These are phyloP conservation scores for Simalia tracyae DNA, from an alignment of 2,797 vertebrate genomes.

Conservation along the genomic window DNA sequence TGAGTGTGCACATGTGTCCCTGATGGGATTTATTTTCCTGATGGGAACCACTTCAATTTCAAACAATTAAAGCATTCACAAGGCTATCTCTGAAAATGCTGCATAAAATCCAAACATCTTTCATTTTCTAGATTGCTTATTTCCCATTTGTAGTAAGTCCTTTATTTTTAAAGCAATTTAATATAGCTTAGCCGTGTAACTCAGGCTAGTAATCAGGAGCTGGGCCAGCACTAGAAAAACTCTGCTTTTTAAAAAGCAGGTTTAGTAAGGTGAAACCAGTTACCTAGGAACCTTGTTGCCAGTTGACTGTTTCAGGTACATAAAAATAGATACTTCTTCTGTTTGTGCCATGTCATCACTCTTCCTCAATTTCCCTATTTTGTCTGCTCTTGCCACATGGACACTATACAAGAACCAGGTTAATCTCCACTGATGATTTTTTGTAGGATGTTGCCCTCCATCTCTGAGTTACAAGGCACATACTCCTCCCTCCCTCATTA, in stretches of 20 bases:
- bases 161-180: slow-evolving; percentile 47
- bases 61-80: slow-evolving; percentile 3
- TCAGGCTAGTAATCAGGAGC: slow-evolving; percentile 29
- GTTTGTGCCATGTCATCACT: slow-evolving; percentile 45
- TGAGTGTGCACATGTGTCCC: no score
- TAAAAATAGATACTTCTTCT: slow-evolving; percentile 65
- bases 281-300: slow-evolving; percentile 55
- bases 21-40: background rate
- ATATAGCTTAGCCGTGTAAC: slow-evolving; percentile 42
- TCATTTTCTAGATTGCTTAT: background rate
- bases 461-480: background rate
- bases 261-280: slow-evolving; percentile 66
- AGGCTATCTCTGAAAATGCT: slow-evolving; percentile 30
- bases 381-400: slow-evolving; percentile 29
- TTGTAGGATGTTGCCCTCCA: slow-evolving; percentile 44
- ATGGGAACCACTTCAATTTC: slow-evolving; percentile 15
- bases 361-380: slow-evolving; percentile 30
- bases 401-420: slow-evolving; percentile 43
- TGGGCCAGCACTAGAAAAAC: slow-evolving; percentile 32
- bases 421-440: slow-evolving; percentile 31
- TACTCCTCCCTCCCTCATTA: background rate
- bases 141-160: background rate
- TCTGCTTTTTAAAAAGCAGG: slow-evolving; percentile 54
- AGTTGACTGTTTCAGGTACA: slow-evolving; percentile 55
- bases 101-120: slow-evolving; percentile 29